These are phyloP conservation scores for Zoanthus gigantus DNA, from an alignment of 92 coral and sea anemone species.

Conservation along the genomic window DNA sequence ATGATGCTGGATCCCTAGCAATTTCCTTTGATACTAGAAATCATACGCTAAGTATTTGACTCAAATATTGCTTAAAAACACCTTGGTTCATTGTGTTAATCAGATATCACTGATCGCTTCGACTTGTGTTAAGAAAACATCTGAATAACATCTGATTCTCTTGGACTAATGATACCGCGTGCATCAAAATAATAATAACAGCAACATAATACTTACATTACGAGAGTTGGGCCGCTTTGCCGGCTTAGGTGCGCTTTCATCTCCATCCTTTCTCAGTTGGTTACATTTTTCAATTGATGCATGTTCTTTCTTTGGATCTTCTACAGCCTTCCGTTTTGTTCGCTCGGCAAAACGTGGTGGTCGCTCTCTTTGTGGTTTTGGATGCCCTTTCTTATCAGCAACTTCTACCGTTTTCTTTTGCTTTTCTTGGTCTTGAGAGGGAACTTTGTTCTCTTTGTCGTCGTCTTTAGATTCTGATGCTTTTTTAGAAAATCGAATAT, in stretches of 20 bases:
- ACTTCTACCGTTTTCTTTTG: conserved; percentile 44
- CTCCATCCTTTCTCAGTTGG: conserved; percentile 21
- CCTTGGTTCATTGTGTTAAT: no score
- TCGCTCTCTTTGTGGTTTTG: conserved; percentile 82
- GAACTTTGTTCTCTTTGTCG: conserved; percentile 49
- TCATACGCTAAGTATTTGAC: no score
- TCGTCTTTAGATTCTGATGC: conserved; percentile 33
- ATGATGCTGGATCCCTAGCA: no score
- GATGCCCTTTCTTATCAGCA: conserved; percentile 70
- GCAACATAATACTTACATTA: conserved; percentile 21
- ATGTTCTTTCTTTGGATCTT: conserved; percentile 65
- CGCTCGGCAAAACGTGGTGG: conserved; percentile 76
- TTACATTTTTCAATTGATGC: conserved; percentile 38
- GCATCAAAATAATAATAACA: background rate
- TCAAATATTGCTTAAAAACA: no score
- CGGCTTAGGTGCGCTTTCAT: conserved; percentile 45
- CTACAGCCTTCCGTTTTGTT: conserved; percentile 67
- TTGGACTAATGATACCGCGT: no score
- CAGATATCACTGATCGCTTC: no score
- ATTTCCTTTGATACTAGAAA: no score
- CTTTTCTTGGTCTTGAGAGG: conserved; percentile 54
- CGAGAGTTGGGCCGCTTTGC: conserved; percentile 44
- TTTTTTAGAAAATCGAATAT: conserved; percentile 44
- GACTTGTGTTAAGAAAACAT: no score
- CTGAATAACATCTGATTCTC: no score